Percentiles rank a stretch among this genome's conserved stretches.
These are phyloP conservation scores for Drosophila melanosoma DNA, from an alignment of 2,888 invertebrate genomes.

Conservation along the genomic window DNA sequence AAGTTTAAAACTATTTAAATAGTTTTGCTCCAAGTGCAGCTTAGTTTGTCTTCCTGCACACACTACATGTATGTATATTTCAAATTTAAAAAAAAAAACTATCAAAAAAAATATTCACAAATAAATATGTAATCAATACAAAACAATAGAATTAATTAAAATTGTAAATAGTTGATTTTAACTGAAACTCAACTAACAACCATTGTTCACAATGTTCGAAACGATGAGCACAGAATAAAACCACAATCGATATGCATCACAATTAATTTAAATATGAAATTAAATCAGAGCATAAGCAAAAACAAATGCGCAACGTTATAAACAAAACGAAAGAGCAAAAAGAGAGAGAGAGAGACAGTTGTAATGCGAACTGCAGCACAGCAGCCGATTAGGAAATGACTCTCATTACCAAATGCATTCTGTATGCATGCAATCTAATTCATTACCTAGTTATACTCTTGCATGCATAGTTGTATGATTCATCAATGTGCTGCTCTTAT, in stretches of 20 bases:
- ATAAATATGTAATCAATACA: not conserved
- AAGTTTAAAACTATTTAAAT: not conserved
- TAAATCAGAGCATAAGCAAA: conserved; percentile 9
- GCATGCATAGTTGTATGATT: not conserved
- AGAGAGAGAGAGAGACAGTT: not conserved
- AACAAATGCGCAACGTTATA: conserved; percentile 9
- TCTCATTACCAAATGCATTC: not conserved
- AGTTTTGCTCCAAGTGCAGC: not conserved
- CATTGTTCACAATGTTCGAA: not conserved
- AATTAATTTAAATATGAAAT: conserved; percentile 38
- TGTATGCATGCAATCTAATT: not conserved
- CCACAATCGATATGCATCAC: conserved; percentile 21
- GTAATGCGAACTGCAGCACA: conserved; percentile 4
- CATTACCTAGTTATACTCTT: not conserved
- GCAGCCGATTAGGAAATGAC: not conserved
- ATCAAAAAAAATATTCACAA: not conserved
- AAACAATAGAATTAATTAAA: not conserved
- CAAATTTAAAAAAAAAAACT: not conserved
- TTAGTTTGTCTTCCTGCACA: not conserved
- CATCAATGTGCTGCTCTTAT: not conserved
- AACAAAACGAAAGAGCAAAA: not conserved
- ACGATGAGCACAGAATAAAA: not conserved
- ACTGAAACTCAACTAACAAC: not conserved
- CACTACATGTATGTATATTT: no score
- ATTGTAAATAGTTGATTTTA: not conserved